phyloP scores from a whole-genome alignment of 64 coral and sea anemone genomes.

The Pocillopora verrucosa region DNA sequence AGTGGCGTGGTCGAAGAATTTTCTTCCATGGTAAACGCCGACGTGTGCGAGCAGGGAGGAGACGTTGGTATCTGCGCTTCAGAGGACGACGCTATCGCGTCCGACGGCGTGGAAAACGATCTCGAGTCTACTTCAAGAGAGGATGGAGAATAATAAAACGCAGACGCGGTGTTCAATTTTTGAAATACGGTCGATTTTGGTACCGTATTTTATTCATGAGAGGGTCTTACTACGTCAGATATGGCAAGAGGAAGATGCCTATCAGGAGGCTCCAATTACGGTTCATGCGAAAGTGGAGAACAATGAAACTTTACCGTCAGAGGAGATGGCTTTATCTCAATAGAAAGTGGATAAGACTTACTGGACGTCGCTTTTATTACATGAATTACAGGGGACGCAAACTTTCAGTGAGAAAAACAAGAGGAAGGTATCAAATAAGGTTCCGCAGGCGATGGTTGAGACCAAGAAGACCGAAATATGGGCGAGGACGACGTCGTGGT shows the following conservation, averaged over 20 bases:
- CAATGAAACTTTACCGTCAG: background rate
- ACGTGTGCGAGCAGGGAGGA: slow-evolving; percentile 22
- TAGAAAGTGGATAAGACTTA: background rate
- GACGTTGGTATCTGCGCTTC: background rate
- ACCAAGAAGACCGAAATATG: background rate
- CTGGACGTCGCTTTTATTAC: background rate
- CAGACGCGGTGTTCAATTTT: background rate
- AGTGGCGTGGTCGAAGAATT: slow-evolving; percentile 1
- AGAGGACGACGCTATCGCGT: background rate
- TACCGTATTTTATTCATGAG: background rate
- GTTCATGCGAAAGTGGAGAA: background rate
- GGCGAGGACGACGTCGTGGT: background rate
- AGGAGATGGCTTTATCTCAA: background rate
- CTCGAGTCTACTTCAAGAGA: background rate
- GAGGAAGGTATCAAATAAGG: background rate
- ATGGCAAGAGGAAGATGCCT: background rate
- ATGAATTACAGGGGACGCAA: background rate
- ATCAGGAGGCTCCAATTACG: background rate
- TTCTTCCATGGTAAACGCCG: slow-evolving; percentile 1
- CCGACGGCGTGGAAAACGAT: background rate
- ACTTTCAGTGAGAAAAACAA: background rate
- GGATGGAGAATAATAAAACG: background rate
- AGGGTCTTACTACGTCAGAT: background rate
- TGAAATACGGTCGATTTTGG: slow-evolving; percentile 1
- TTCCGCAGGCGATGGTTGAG: background rate